These are phyloP conservation scores for Pyralis farinalis DNA, from an alignment of 2,888 invertebrate genomes.

Conservation along the genomic window DNA sequence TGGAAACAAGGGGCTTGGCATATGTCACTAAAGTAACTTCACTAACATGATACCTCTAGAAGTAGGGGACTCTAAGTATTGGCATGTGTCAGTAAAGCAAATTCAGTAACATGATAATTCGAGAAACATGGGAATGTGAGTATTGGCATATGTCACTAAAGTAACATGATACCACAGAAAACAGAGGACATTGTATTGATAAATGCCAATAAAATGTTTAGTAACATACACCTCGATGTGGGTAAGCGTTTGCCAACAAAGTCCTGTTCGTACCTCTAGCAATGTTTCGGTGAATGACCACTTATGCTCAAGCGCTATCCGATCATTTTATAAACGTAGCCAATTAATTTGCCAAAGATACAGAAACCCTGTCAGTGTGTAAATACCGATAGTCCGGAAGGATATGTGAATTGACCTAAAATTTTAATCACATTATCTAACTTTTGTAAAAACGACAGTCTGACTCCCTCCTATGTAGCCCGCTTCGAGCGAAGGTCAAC, in stretches of 20 bases:
- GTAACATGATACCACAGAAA: too few species aligned
- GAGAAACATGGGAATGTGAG: too few species aligned
- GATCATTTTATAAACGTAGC: background rate
- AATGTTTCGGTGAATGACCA: background rate
- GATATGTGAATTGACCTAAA: conserved; percentile 15
- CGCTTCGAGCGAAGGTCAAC: background rate
- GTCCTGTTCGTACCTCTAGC: background rate
- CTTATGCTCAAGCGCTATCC: background rate
- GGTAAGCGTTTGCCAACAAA: background rate
- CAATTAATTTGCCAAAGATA: background rate
- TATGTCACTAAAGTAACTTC: too few species aligned
- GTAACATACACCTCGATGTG: background rate
- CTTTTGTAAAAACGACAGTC: conserved; percentile 11
- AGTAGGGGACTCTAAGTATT: too few species aligned
- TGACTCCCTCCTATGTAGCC: conserved; percentile 14
- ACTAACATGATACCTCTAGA: too few species aligned
- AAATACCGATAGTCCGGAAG: conserved; percentile 1
- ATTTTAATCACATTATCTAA: conserved; percentile 10
- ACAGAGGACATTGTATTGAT: too few species aligned
- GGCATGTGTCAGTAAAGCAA: too few species aligned
- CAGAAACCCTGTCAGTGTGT: background rate
- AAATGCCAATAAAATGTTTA: too few species aligned
- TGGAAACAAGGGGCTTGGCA: too few species aligned
- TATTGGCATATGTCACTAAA: too few species aligned
- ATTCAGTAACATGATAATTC: too few species aligned